Percentiles rank a stretch among this genome's conserved stretches.
phyloP scores from a whole-genome alignment of 2,113 vertebrate genomes.

The Nesoenas mayeri region DNA sequence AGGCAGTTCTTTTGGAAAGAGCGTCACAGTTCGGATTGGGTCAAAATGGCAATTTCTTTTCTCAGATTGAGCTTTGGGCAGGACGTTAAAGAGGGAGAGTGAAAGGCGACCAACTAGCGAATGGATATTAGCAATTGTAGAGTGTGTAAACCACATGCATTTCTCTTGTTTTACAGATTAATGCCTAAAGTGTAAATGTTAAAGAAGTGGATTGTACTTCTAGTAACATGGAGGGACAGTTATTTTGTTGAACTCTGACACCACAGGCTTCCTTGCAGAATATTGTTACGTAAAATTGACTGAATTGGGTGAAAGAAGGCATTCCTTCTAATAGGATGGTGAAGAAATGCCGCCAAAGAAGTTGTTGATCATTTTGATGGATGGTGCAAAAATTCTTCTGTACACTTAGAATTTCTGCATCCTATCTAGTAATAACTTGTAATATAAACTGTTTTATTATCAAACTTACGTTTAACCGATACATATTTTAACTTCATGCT shows the following conservation, averaged over 20 bases:
- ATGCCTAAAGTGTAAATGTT: neutral
- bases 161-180: neutral
- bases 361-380: neutral
- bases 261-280: neutral
- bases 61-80: neutral
- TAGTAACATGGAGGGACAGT: neutral
- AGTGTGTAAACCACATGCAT: neutral
- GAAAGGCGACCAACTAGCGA: neutral
- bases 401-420: neutral
- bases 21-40: neutral
- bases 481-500: slow-evolving; percentile 13
- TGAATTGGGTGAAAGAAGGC: neutral
- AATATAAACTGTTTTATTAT: neutral
- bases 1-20: neutral
- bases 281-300: neutral
- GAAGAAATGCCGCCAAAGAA: neutral
- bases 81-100: neutral
- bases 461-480: neutral
- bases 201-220: neutral
- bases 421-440: neutral
- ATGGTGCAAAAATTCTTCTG: neutral
- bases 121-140: neutral
- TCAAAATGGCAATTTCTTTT: neutral
- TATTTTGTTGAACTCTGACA: neutral
- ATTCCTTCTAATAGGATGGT: neutral